A percentile compares a stretch with the other conserved stretches of the same genome.
Evolutionary conservation across 2,888 invertebrate species (phyloP).

Genomic region (Drosophila pullipes): DNA sequence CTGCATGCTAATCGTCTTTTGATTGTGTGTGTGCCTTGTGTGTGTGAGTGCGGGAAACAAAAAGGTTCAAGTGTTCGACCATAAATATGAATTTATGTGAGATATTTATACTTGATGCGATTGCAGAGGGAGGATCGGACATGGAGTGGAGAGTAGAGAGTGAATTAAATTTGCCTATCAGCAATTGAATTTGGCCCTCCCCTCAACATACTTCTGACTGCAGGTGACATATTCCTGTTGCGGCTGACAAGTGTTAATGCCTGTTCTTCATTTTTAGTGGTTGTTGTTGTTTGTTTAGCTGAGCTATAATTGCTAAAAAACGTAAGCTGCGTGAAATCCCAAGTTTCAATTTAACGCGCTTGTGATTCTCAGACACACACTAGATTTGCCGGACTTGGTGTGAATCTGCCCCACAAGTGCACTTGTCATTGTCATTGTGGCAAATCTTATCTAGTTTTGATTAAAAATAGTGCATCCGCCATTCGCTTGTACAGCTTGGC

Average conservation of each 20-base stretch:
- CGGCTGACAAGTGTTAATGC: slow-evolving; percentile 72
- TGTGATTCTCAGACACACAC: slow-evolving; percentile 70
- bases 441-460: slow-evolving; percentile 70
- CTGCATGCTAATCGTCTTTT: slow-evolving; percentile 81
- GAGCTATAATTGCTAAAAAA: slow-evolving; percentile 82
- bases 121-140: not conserved
- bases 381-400: slow-evolving; percentile 42
- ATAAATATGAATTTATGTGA: slow-evolving; percentile 85
- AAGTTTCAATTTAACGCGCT: slow-evolving; percentile 86
- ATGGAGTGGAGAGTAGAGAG: slow-evolving; percentile 40
- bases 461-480: slow-evolving; percentile 56
- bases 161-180: slow-evolving; percentile 65
- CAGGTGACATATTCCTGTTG: slow-evolving; percentile 76
- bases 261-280: slow-evolving; percentile 58
- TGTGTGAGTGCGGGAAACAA: slow-evolving; percentile 58
- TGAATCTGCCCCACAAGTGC: slow-evolving; percentile 54
- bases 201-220: slow-evolving; percentile 15
- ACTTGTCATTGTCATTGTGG: slow-evolving; percentile 57
- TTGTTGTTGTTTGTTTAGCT: slow-evolving; percentile 31
- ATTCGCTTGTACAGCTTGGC: slow-evolving; percentile 49
- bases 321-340: slow-evolving; percentile 85
- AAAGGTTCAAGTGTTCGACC: slow-evolving; percentile 83
- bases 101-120: slow-evolving; percentile 49
- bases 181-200: slow-evolving; percentile 5
- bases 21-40: slow-evolving; percentile 56